Percentiles rank a stretch among this genome's conserved stretches.
Evolutionary conservation across 2,888 invertebrate species (phyloP).

Genomic region (Lydus trimaculatus): DNA sequence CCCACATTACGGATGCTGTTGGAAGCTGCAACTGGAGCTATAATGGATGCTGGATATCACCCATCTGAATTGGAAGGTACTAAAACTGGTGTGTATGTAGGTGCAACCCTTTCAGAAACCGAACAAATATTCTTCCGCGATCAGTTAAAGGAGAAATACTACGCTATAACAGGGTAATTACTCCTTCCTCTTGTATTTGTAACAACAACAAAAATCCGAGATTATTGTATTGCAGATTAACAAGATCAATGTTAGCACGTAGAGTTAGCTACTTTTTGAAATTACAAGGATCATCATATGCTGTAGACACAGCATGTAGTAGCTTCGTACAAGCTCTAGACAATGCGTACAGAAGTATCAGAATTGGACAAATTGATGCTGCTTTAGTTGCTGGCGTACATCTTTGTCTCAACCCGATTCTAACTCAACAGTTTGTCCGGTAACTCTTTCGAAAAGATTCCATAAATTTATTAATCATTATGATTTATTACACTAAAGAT

Average conservation of each 20-base stretch:
- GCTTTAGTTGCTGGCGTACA: constrained; percentile 89
- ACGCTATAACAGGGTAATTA: constrained; percentile 66
- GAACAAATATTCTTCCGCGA: constrained; percentile 79
- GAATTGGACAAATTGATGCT: constrained; percentile 81
- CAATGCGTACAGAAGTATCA: constrained; percentile 76
- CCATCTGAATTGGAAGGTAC: constrained; percentile 75
- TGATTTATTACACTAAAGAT: constrained; percentile 66
- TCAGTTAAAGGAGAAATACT: constrained; percentile 66
- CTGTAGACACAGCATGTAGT: constrained; percentile 92
- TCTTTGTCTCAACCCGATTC: constrained; percentile 82
- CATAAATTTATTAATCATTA: constrained; percentile 56
- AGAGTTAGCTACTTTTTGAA: too few species aligned
- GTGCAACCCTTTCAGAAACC: constrained; percentile 78
- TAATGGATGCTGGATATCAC: too few species aligned
- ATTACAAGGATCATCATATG: constrained; percentile 88
- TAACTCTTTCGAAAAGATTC: constrained; percentile 57
- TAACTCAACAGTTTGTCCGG: not conserved
- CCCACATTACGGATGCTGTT: constrained; percentile 67
- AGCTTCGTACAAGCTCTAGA: constrained; percentile 88
- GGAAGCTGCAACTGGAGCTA: constrained; percentile 68
- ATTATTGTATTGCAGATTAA: constrained; percentile 71
- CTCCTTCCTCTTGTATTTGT: constrained; percentile 36
- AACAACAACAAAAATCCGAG: not conserved
- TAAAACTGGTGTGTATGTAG: constrained; percentile 81
- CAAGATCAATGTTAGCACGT: constrained; percentile 89